phyloP scores from a whole-genome alignment of 2,797 vertebrate species.

The Masticophis lateralis region DNA sequence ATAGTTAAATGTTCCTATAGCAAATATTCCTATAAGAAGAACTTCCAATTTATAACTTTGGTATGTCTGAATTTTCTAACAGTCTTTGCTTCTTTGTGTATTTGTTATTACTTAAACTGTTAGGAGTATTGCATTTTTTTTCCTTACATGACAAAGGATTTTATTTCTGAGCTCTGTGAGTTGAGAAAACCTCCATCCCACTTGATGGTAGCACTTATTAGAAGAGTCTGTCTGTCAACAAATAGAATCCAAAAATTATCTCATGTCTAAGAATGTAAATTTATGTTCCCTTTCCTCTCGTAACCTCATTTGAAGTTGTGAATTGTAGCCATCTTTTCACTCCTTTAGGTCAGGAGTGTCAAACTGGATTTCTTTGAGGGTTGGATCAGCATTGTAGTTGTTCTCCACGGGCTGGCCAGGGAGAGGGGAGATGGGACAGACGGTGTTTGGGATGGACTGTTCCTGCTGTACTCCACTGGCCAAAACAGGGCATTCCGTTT shows the following conservation, averaged over 20 bases:
- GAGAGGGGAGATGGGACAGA: too few relatives aligned
- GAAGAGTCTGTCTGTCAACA: background rate
- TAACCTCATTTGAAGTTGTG: background rate
- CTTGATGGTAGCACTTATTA: background rate
- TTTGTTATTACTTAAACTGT: background rate
- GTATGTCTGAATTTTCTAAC: background rate
- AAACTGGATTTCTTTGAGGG: too few relatives aligned
- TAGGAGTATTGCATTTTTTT: background rate
- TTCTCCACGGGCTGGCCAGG: too few relatives aligned
- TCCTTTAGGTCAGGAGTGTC: too few relatives aligned
- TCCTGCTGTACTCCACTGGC: background rate
- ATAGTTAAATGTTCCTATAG: background rate
- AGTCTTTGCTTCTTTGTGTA: background rate
- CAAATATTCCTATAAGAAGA: background rate
- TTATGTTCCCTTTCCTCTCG: background rate
- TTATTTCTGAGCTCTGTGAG: background rate
- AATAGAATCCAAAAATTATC: background rate
- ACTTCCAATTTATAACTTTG: background rate
- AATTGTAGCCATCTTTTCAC: background rate
- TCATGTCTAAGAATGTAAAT: background rate
- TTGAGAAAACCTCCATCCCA: background rate
- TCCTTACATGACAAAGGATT: background rate
- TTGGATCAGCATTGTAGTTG: too few relatives aligned
- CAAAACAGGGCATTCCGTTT: too few relatives aligned
- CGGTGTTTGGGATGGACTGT: too few relatives aligned